Percentiles rank a stretch among this genome's conserved stretches.
These are phyloP conservation scores for Hoplodrina blanda DNA, from an alignment of 2,888 invertebrate species.

Conservation along the genomic window DNA sequence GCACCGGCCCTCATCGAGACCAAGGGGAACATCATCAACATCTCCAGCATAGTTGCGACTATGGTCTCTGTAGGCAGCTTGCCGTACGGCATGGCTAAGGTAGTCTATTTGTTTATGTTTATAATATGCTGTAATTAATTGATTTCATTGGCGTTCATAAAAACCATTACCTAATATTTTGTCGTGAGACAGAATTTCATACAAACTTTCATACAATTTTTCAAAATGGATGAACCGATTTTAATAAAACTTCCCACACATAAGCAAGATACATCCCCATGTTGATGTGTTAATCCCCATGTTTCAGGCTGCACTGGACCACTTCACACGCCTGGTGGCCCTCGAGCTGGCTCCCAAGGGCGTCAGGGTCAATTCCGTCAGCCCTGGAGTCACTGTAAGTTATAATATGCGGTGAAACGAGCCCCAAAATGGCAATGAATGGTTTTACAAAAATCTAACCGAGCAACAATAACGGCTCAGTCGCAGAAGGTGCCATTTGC, in stretches of 20 bases:
- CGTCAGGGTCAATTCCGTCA: slow-evolving; percentile 93
- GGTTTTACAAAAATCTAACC: too few relatives aligned
- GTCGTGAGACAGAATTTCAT: too few relatives aligned
- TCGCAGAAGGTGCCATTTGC: too few relatives aligned
- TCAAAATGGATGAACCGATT: background rate
- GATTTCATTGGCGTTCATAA: too few relatives aligned
- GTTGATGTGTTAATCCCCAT: background rate
- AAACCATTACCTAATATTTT: too few relatives aligned
- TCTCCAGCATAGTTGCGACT: slow-evolving; percentile 92
- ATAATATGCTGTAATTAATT: background rate
- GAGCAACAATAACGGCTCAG: too few relatives aligned
- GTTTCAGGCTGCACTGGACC: slow-evolving; percentile 75
- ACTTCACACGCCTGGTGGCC: slow-evolving; percentile 90
- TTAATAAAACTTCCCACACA: too few relatives aligned
- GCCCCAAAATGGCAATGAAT: too few relatives aligned
- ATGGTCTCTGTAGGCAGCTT: slow-evolving; percentile 95
- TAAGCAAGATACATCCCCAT: background rate
- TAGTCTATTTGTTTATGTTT: background rate
- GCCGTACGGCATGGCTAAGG: slow-evolving; percentile 97
- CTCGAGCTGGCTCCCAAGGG: slow-evolving; percentile 91
- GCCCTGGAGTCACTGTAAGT: slow-evolving; percentile 93
- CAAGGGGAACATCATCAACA: slow-evolving; percentile 93
- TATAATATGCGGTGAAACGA: background rate
- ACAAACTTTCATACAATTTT: too few relatives aligned
- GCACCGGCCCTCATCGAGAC: slow-evolving; percentile 92